Evolutionary conservation across 2,113 vertebrate genomes (phyloP).

Genomic region (Cheirogaleus medius): DNA sequence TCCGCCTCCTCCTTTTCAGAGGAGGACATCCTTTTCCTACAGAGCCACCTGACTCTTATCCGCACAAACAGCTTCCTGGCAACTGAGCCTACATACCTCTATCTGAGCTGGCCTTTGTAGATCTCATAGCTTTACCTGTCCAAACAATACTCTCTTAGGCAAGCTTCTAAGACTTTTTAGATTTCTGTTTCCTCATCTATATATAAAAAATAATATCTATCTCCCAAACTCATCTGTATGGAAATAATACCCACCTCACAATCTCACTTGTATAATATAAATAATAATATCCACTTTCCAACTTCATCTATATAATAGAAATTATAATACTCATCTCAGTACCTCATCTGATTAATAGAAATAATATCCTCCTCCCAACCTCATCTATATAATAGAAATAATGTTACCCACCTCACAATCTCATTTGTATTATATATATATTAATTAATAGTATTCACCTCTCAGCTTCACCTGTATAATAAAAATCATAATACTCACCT

Average conservation of each 20-base stretch:
- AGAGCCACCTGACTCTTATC: not conserved
- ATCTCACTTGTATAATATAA: not conserved
- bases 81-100: not conserved
- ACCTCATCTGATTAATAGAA: not conserved
- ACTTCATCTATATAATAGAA: not conserved
- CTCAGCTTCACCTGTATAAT: not conserved
- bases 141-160: not conserved
- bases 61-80: not conserved
- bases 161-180: not conserved
- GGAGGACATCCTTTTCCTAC: not conserved
- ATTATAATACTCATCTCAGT: not conserved
- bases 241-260: not conserved
- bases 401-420: not conserved
- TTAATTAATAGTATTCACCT: not conserved
- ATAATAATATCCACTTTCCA: not conserved
- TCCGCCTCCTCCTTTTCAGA: not conserved
- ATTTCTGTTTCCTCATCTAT: not conserved
- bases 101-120: not conserved
- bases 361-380: not conserved
- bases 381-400: not conserved
- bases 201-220: not conserved
- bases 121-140: not conserved
- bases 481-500: not conserved
- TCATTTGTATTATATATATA: not conserved
- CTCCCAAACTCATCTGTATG: not conserved